Percentiles rank a stretch among this genome's conserved stretches.
phyloP scores from a whole-genome alignment of 37 sponge, comb jelly and placozoan genomes.

The Mnemiopsis leidyi region DNA sequence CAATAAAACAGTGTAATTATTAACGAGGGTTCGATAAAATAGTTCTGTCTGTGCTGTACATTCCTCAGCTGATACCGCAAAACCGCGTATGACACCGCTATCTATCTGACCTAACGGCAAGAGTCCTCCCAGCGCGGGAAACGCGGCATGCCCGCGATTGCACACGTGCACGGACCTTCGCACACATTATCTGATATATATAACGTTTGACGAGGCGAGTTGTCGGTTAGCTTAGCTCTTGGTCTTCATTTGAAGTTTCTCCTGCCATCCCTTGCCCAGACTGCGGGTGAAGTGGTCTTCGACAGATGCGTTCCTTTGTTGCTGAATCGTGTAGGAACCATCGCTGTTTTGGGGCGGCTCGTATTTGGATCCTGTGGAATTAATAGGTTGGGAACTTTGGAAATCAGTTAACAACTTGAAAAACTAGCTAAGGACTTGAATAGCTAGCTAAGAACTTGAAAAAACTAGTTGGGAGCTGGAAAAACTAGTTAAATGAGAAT shows the following conservation, averaged over 20 bases:
- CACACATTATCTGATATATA: not conserved
- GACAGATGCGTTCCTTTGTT: slow-evolving; percentile 38
- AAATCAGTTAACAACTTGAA: too few species aligned
- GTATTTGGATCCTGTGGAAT: slow-evolving; percentile 21
- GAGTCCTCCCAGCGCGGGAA: not conserved
- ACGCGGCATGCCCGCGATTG: not conserved
- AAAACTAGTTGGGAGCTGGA: too few species aligned
- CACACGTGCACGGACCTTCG: not conserved
- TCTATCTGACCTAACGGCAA: not conserved
- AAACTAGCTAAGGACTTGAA: too few species aligned
- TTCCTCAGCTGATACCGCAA: not conserved
- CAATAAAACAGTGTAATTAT: not conserved
- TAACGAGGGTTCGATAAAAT: not conserved
- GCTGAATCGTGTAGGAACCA: slow-evolving; percentile 48
- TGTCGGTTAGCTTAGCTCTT: not conserved
- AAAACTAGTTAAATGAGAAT: too few species aligned
- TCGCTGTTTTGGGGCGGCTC: slow-evolving; percentile 10
- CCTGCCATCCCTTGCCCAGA: slow-evolving; percentile 64
- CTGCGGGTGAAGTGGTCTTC: slow-evolving; percentile 64
- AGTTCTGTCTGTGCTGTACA: not conserved
- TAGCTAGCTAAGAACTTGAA: too few species aligned
- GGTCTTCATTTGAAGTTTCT: not conserved
- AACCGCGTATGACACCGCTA: not conserved
- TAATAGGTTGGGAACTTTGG: too few species aligned
- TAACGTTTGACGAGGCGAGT: not conserved